phyloP scores from a whole-genome alignment of 2,797 vertebrate species.

The Champsocephalus gunnari region DNA sequence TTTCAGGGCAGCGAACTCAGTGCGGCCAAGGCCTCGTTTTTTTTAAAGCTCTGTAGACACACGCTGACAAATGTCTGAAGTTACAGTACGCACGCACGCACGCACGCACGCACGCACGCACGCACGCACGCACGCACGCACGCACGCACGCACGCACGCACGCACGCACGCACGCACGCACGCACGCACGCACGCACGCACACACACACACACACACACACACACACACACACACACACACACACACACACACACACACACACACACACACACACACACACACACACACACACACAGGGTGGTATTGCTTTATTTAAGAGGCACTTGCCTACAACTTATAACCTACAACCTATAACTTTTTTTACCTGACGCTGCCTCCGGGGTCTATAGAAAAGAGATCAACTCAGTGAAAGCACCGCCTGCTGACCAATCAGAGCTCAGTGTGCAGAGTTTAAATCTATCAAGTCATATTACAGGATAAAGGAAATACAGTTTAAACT shows the following conservation, averaged over 20 bases:
- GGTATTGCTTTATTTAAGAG: background rate
- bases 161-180: too few species aligned
- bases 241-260: background rate
- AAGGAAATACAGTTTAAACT: too few species aligned
- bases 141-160: too few species aligned
- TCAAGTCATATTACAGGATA: too few species aligned
- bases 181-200: background rate
- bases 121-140: too few species aligned
- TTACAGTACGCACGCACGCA: background rate
- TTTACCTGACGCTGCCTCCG: too few species aligned
- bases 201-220: background rate
- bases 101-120: background rate
- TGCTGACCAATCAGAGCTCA: too few species aligned
- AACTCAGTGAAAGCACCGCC: too few species aligned
- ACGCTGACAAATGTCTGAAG: slow-evolving; percentile 37
- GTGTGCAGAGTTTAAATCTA: too few species aligned
- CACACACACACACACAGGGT: background rate
- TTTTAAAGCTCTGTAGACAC: slow-evolving; percentile 20
- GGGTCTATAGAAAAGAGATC: too few species aligned
- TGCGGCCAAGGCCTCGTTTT: slow-evolving; percentile 19
- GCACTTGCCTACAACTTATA: background rate
- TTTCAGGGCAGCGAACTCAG: slow-evolving; percentile 45
- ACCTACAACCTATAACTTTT: too few species aligned
- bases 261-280: background rate
- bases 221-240: too few species aligned